Conservation (phyloP, 2,113 vertebrate species). For the Falcunculus frontatus region DNA sequence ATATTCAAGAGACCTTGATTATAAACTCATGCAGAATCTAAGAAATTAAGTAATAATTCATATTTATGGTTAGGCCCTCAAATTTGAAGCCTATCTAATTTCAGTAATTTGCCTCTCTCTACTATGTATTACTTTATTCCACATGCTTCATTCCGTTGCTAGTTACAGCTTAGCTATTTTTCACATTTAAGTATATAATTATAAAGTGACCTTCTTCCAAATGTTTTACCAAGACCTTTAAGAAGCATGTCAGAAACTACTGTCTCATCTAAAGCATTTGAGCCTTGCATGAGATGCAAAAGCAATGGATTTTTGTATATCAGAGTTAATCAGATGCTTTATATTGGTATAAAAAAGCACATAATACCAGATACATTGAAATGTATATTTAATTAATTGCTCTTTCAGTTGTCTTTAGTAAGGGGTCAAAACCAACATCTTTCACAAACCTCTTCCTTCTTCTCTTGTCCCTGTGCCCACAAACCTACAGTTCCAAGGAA, state of each 20-base stretch:
- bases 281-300: not conserved
- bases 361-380: not conserved
- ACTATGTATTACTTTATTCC: not conserved
- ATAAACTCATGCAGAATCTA: not conserved
- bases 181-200: not conserved
- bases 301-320: not conserved
- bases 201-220: conserved; percentile 6
- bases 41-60: not conserved
- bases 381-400: not conserved
- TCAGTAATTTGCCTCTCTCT: not conserved
- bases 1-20: not conserved
- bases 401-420: not conserved
- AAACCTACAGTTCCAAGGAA: not conserved
- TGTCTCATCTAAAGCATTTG: not conserved
- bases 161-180: not conserved
- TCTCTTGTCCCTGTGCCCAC: not conserved
- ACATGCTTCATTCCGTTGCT: not conserved
- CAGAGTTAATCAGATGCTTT: not conserved
- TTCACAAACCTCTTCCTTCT: not conserved
- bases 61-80: not conserved
- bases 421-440: not conserved
- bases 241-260: not conserved
- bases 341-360: not conserved
- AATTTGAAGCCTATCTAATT: not conserved
- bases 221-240: not conserved